Percentiles rank a stretch among this genome's conserved stretches.
phyloP scores from a whole-genome alignment of 2,113 vertebrate species.

The Corythoichthys intestinalis region DNA sequence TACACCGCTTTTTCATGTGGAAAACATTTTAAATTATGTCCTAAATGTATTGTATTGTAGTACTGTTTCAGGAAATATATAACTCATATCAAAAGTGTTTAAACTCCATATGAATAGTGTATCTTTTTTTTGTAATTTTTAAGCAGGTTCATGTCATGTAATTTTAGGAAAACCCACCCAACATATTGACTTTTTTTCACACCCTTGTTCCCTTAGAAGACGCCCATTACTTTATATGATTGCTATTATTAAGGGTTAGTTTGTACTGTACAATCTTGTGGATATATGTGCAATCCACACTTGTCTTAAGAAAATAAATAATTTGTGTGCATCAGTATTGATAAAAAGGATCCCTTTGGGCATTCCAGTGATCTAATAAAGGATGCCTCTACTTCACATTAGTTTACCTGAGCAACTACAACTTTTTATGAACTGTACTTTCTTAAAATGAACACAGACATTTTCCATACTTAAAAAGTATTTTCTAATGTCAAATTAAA shows the following conservation, averaged over 20 bases:
- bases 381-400: constrained; percentile 35
- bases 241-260: constrained; percentile 38
- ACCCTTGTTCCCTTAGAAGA: not conserved
- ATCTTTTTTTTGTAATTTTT: not conserved
- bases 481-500: constrained; percentile 17
- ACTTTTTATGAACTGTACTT: constrained; percentile 19
- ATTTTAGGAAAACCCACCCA: not conserved
- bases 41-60: not conserved
- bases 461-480: constrained; percentile 19
- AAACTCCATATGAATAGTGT: not conserved
- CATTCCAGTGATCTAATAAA: constrained; percentile 20
- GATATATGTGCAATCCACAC: constrained; percentile 22
- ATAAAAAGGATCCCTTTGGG: constrained; percentile 50
- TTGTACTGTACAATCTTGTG: constrained; percentile 44
- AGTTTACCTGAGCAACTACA: constrained; percentile 59
- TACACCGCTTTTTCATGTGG: not conserved
- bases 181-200: not conserved
- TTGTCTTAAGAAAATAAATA: constrained; percentile 57
- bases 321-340: constrained; percentile 36
- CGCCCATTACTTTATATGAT: constrained; percentile 2
- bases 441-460: constrained; percentile 28
- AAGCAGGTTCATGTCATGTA: not conserved
- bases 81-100: not conserved
- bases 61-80: not conserved
- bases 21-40: not conserved